A percentile compares a stretch with the other conserved stretches of the same genome.
phyloP scores from a whole-genome alignment of 2,888 invertebrate genomes.

The Pharmacophagus antenor region DNA sequence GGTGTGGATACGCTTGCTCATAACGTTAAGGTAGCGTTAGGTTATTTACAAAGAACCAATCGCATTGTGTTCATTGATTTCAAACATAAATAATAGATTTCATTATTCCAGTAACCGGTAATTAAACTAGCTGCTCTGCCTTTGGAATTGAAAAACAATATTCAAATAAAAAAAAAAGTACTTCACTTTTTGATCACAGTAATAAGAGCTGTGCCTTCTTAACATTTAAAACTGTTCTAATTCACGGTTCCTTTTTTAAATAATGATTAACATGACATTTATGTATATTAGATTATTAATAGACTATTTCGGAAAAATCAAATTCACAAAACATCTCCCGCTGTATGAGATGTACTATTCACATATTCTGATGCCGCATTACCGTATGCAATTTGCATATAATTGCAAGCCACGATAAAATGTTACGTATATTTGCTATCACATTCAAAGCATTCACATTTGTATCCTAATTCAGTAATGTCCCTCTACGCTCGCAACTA shows the following conservation, averaged over 20 bases:
- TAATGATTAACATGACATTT: not conserved
- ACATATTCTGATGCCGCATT: not conserved
- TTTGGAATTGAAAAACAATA: no score
- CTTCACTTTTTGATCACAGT: no score
- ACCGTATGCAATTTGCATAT: constrained; percentile 19
- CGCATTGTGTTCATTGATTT: not conserved
- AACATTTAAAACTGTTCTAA: no score
- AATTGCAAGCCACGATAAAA: constrained; percentile 29
- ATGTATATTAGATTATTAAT: no score
- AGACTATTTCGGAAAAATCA: not conserved
- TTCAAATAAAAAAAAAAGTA: no score
- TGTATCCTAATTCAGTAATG: constrained; percentile 56
- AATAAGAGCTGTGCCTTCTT: no score
- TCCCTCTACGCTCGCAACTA: constrained; percentile 56
- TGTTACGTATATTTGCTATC: constrained; percentile 30
- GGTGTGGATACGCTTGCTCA: not conserved
- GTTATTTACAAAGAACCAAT: not conserved
- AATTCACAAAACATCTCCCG: not conserved
- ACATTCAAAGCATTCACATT: constrained; percentile 38
- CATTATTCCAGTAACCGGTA: no score
- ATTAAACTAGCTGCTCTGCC: no score
- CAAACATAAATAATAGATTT: no score
- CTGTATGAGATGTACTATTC: not conserved
- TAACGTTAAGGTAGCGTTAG: not conserved
- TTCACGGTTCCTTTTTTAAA: no score